These are phyloP conservation scores for Ptilorrhoa leucosticta DNA, from an alignment of 2,113 vertebrate genomes.

Conservation along the genomic window DNA sequence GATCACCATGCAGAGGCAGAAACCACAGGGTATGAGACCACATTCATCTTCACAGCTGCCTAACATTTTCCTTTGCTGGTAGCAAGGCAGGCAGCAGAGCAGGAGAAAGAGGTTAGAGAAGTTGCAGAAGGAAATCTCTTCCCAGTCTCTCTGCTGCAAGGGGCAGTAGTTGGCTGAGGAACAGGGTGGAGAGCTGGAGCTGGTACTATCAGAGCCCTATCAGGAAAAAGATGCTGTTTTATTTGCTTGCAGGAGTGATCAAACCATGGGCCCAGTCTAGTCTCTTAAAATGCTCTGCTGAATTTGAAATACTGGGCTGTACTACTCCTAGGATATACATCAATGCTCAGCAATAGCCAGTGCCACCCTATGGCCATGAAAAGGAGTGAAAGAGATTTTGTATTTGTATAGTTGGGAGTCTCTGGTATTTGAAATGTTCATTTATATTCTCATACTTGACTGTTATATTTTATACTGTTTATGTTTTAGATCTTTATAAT, in stretches of 20 bases:
- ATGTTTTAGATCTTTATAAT: background rate
- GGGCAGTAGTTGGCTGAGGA: background rate
- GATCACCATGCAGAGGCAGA: background rate
- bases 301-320: background rate
- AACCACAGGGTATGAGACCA: rapidly evolving
- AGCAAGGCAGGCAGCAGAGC: background rate
- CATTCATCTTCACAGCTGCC: background rate
- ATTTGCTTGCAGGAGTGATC: background rate
- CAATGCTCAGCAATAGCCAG: background rate
- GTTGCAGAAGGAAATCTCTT: background rate
- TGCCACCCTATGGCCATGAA: background rate
- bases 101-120: background rate
- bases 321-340: background rate
- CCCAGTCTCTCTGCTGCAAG: background rate
- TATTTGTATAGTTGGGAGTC: background rate
- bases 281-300: background rate
- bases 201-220: background rate
- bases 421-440: background rate
- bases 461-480: background rate
- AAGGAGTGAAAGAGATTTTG: background rate
- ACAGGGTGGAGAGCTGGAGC: background rate
- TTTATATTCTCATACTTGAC: background rate
- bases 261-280: background rate
- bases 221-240: background rate
- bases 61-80: background rate